These are phyloP conservation scores for Indicator indicator DNA, from an alignment of 2,113 vertebrate genomes.

Conservation along the genomic window DNA sequence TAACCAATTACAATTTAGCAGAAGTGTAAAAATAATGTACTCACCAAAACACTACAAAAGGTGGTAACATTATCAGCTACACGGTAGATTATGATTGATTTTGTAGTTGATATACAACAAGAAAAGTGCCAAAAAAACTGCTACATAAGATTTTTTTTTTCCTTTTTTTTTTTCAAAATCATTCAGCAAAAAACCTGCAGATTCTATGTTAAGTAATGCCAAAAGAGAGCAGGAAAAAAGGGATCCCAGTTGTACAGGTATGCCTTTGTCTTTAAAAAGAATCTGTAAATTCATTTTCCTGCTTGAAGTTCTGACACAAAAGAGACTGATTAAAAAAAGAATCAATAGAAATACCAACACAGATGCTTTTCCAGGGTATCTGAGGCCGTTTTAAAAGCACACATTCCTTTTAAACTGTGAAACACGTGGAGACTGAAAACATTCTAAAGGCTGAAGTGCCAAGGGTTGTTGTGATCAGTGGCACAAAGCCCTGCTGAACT, in stretches of 20 bases:
- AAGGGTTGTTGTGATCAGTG: not conserved
- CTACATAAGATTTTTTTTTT: slow-evolving; percentile 42
- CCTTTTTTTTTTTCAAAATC: not conserved
- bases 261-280: slow-evolving; percentile 70
- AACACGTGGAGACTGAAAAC: slow-evolving; percentile 31
- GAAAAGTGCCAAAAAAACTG: slow-evolving; percentile 72
- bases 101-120: slow-evolving; percentile 28
- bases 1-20: slow-evolving; percentile 33
- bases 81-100: slow-evolving; percentile 20
- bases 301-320: slow-evolving; percentile 60
- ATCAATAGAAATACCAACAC: slow-evolving; percentile 52
- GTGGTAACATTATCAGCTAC: not conserved
- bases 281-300: slow-evolving; percentile 65
- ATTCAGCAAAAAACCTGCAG: slow-evolving; percentile 26
- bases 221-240: slow-evolving; percentile 58
- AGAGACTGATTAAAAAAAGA: slow-evolving; percentile 58
- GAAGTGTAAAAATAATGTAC: slow-evolving; percentile 43
- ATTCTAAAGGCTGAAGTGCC: not conserved
- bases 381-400: slow-evolving; percentile 53
- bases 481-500: not conserved
- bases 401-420: slow-evolving; percentile 44
- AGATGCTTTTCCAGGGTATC: slow-evolving; percentile 48
- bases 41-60: slow-evolving; percentile 53
- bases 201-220: slow-evolving; percentile 54
- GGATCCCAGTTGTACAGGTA: slow-evolving; percentile 62